Percentiles rank a stretch among this genome's conserved stretches.
Conservation (phyloP, 2,888 invertebrate species). For the Eupithecia abbreviata region DNA sequence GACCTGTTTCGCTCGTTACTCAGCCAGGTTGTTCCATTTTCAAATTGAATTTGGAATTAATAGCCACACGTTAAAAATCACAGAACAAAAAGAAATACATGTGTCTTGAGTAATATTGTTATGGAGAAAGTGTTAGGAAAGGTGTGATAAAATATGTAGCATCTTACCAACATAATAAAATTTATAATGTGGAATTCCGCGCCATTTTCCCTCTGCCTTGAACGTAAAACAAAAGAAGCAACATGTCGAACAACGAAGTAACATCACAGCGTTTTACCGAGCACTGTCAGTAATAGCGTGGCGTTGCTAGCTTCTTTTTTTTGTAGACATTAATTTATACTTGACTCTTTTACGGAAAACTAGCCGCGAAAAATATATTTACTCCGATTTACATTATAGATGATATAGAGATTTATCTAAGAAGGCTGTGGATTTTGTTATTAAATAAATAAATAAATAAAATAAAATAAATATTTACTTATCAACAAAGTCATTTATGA, state of each 20-base stretch:
- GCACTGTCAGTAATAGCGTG: neutral
- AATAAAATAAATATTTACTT: too few species aligned
- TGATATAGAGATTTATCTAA: too few species aligned
- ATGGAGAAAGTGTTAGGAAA: neutral
- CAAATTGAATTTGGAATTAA: neutral
- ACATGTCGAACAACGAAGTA: neutral
- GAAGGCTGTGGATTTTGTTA: too few species aligned
- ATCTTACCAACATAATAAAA: neutral
- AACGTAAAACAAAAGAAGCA: slow-evolving; percentile 7
- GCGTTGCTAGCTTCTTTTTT: neutral
- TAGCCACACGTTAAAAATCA: neutral
- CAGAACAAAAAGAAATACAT: neutral
- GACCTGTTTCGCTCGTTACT: neutral
- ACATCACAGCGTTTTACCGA: neutral
- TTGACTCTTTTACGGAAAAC: neutral
- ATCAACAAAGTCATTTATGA: too few species aligned
- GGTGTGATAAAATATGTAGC: neutral
- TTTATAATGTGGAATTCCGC: slow-evolving; percentile 5
- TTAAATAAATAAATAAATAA: too few species aligned
- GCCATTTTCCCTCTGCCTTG: slow-evolving; percentile 1
- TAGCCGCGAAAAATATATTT: neutral
- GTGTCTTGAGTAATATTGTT: too few species aligned
- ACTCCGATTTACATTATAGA: too few species aligned
- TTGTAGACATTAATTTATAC: neutral
- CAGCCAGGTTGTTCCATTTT: neutral